phyloP scores from a whole-genome alignment of 2,797 vertebrate genomes.

The Lophius americanus region DNA sequence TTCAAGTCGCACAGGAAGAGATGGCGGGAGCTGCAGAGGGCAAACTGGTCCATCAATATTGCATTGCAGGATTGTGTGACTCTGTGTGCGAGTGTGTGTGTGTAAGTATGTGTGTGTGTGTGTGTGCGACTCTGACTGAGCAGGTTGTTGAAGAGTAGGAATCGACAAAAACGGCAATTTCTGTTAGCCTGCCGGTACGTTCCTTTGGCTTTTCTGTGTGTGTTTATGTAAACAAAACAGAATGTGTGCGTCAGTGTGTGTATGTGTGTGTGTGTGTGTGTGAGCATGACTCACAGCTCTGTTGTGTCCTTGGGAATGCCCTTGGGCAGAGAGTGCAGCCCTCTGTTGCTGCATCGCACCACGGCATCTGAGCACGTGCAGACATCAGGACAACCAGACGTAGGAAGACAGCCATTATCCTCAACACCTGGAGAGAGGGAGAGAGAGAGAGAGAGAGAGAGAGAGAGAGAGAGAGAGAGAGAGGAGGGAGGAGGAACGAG shows the following conservation, averaged over 20 bases:
- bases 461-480: neutral
- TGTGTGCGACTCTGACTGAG: no score
- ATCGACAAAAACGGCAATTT: constrained; percentile 10
- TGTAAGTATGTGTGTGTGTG: no score
- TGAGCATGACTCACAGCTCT: constrained; percentile 88
- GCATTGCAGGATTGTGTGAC: constrained; percentile 50
- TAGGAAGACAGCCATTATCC: constrained; percentile 91
- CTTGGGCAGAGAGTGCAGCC: constrained; percentile 88
- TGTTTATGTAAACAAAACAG: constrained; percentile 2
- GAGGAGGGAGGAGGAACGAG: constrained; percentile 11
- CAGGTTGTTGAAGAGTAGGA: neutral
- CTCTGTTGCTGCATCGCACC: constrained; percentile 96
- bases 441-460: neutral
- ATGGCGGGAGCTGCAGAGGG: constrained; percentile 24
- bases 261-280: constrained; percentile 11
- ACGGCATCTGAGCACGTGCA: constrained; percentile 93
- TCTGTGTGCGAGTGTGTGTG: constrained; percentile 15
- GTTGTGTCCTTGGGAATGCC: constrained; percentile 97
- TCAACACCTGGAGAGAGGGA: constrained; percentile 78
- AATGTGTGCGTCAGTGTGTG: constrained; percentile 4
- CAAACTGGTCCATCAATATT: constrained; percentile 54
- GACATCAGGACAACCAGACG: constrained; percentile 91
- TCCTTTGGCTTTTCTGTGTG: neutral
- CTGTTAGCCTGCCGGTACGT: neutral
- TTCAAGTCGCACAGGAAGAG: constrained; percentile 5